Conservation (phyloP, 2,113 vertebrate genomes). For the Cardinalis cardinalis region DNA sequence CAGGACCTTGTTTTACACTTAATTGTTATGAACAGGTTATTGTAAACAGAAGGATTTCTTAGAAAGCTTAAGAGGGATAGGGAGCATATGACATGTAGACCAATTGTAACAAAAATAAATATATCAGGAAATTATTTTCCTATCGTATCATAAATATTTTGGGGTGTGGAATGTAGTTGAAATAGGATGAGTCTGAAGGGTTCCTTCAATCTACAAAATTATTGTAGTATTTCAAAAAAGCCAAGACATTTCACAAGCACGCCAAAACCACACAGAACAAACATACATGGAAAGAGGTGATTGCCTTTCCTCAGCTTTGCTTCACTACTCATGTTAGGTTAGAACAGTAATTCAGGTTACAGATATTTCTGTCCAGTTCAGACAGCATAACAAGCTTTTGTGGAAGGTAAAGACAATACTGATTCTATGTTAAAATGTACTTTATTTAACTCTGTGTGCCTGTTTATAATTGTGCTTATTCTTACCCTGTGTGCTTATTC, state of each 20-base stretch:
- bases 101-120: not conserved
- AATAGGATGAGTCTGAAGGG: not conserved
- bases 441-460: not conserved
- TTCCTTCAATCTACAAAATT: not conserved
- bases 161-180: not conserved
- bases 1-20: not conserved
- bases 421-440: not conserved
- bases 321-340: not conserved
- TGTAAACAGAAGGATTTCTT: not conserved
- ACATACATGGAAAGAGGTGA: not conserved
- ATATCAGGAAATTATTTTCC: not conserved
- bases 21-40: not conserved
- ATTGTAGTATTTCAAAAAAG: not conserved
- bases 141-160: not conserved
- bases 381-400: not conserved
- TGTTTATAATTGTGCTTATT: not conserved
- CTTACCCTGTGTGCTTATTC: not conserved
- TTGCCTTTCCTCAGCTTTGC: not conserved
- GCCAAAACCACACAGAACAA: not conserved
- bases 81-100: not conserved
- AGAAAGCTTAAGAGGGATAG: not conserved
- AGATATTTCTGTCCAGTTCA: not conserved
- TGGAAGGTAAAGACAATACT: not conserved
- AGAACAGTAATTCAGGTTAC: not conserved
- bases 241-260: not conserved